Percentiles rank a stretch among this genome's conserved stretches.
phyloP scores from a whole-genome alignment of 1,140 invertebrate species.

The Stegodyphus dumicola region DNA sequence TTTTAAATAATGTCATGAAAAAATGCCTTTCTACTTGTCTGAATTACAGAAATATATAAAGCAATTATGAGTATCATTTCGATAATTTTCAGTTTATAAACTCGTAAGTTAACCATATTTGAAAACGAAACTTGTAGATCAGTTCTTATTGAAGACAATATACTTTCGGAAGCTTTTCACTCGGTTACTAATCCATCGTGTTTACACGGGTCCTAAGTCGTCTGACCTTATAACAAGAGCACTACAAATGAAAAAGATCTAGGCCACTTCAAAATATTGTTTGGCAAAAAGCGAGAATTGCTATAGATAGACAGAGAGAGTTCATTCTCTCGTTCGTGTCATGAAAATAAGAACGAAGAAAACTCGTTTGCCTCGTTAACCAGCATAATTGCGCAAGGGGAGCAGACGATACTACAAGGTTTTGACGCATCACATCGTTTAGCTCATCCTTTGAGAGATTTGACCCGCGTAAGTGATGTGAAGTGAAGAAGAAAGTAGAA shows the following conservation, averaged over 20 bases:
- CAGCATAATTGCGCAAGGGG: background rate
- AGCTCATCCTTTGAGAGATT: background rate
- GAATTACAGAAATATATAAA: too few species aligned
- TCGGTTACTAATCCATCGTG: too few species aligned
- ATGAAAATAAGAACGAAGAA: background rate
- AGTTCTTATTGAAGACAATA: too few species aligned
- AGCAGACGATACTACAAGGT: slow-evolving; percentile 4
- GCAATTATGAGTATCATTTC: too few species aligned
- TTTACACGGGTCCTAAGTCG: background rate
- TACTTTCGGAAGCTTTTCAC: too few species aligned
- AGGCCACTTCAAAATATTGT: background rate
- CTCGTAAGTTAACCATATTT: too few species aligned
- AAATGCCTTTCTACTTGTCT: too few species aligned
- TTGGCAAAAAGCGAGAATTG: background rate
- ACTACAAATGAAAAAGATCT: background rate
- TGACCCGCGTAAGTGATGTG: too few species aligned
- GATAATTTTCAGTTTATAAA: too few species aligned
- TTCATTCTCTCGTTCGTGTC: background rate
- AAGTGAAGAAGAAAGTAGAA: too few species aligned
- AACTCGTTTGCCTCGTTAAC: background rate
- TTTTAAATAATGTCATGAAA: too few species aligned
- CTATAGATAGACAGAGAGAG: slow-evolving; percentile 5
- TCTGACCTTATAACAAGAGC: slow-evolving; percentile 3
- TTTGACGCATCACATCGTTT: background rate
- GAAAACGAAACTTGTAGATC: too few species aligned